These are phyloP conservation scores for Zaprionus taronus DNA, from an alignment of 1,140 invertebrate genomes.

Conservation along the genomic window DNA sequence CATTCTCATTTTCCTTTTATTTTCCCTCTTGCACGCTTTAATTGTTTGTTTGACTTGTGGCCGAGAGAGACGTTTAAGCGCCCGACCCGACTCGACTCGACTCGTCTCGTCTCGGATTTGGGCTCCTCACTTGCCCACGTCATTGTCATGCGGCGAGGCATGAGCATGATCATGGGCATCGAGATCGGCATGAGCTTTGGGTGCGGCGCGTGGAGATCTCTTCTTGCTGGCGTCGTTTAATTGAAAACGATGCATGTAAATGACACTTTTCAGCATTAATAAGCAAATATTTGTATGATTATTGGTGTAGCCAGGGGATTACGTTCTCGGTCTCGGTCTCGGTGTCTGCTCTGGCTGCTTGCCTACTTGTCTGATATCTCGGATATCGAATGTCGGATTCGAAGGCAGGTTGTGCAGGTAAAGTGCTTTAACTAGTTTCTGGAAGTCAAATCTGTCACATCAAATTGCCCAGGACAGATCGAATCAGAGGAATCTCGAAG, in stretches of 20 bases:
- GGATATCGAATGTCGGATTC: constrained; percentile 4
- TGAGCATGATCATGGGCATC: constrained; percentile 13
- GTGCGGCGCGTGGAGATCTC: constrained; percentile 54
- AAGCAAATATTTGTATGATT: constrained; percentile 83
- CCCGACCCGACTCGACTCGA: constrained; percentile 22
- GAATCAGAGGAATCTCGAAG: not conserved
- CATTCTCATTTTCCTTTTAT: constrained; percentile 35
- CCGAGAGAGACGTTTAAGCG: constrained; percentile 53
- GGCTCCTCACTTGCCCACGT: constrained; percentile 48
- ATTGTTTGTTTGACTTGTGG: constrained; percentile 80
- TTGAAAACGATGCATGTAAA: constrained; percentile 84
- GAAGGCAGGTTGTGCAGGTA: constrained; percentile 31
- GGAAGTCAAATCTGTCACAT: constrained; percentile 44
- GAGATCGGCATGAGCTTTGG: constrained; percentile 28
- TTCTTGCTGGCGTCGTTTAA: constrained; percentile 77
- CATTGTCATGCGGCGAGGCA: constrained; percentile 33
- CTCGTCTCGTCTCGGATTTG: constrained; percentile 26
- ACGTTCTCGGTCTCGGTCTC: constrained; percentile 39
- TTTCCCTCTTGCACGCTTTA: constrained; percentile 71
- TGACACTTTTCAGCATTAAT: constrained; percentile 84
- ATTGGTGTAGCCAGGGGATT: constrained; percentile 77
- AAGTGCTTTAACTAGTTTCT: constrained; percentile 51
- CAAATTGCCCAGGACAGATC: constrained; percentile 38
- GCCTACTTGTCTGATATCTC: constrained; percentile 22
- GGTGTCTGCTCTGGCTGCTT: not conserved